A percentile compares a stretch with the other conserved stretches of the same genome.
phyloP scores from a whole-genome alignment of 2,113 vertebrate species.

The Melanostigma gelatinosum region DNA sequence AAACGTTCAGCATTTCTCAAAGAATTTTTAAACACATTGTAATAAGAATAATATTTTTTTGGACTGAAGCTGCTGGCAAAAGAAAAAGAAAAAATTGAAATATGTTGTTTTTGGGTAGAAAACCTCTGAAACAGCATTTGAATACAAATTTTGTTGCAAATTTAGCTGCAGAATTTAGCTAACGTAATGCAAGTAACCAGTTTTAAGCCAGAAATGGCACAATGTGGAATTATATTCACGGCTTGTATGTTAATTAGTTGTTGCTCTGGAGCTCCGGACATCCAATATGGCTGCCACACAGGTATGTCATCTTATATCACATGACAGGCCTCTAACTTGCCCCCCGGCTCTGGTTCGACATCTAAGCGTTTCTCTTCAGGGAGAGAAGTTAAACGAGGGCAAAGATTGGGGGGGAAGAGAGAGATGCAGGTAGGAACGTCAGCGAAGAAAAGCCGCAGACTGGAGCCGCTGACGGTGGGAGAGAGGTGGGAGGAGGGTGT shows the following conservation, averaged over 20 bases:
- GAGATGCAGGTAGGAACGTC: not conserved
- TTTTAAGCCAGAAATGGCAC: not conserved
- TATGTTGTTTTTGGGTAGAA: slow-evolving; percentile 6
- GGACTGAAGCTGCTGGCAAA: not conserved
- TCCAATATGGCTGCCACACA: slow-evolving; percentile 20
- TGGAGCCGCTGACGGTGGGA: slow-evolving; percentile 26
- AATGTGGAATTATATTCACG: not conserved
- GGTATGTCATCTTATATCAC: not conserved
- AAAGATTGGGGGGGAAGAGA: not conserved
- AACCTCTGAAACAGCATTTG: slow-evolving; percentile 10
- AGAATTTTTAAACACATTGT: not conserved
- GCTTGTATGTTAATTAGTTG: not conserved
- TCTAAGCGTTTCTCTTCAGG: not conserved
- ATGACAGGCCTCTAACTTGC: not conserved
- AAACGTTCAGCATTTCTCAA: not conserved
- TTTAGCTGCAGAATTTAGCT: not conserved
- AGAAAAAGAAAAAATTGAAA: not conserved
- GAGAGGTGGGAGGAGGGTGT: slow-evolving; percentile 56
- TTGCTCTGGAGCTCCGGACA: not conserved
- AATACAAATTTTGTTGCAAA: not conserved
- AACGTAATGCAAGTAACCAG: not conserved
- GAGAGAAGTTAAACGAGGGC: not conserved
- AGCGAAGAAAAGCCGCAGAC: slow-evolving; percentile 31
- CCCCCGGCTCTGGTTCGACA: not conserved
- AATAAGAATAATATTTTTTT: slow-evolving; percentile 19